A percentile compares a stretch with the other conserved stretches of the same genome.
These are phyloP conservation scores for Drosophila villosipedis DNA, from an alignment of 2,888 invertebrate species.

Conservation along the genomic window DNA sequence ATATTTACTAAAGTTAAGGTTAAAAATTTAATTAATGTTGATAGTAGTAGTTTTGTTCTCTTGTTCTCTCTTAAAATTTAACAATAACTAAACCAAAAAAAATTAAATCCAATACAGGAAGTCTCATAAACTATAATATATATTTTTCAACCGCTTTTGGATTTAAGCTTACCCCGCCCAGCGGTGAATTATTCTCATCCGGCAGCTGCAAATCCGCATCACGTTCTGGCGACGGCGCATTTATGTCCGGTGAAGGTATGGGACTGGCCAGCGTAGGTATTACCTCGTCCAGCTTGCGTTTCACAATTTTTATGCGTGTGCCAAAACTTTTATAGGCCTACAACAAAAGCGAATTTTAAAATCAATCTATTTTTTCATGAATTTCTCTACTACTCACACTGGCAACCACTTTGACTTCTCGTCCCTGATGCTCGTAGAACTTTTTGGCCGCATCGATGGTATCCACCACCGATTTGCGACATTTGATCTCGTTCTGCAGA, in stretches of 20 bases:
- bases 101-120: neutral
- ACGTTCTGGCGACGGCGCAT: slow-evolving; percentile 92
- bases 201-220: slow-evolving; percentile 93
- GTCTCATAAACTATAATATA: neutral
- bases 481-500: slow-evolving; percentile 92
- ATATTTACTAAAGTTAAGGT: neutral
- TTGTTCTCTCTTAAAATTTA: neutral
- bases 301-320: slow-evolving; percentile 92
- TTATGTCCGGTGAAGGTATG: slow-evolving; percentile 87
- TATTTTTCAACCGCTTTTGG: neutral
- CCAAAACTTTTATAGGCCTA: slow-evolving; percentile 98
- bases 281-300: slow-evolving; percentile 94
- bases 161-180: slow-evolving; percentile 67
- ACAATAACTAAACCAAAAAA: neutral
- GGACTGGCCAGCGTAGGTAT: slow-evolving; percentile 90
- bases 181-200: slow-evolving; percentile 84
- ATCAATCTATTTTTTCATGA: neutral
- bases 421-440: slow-evolving; percentile 95
- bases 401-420: slow-evolving; percentile 97
- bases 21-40: neutral
- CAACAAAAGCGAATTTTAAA: neutral
- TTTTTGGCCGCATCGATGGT: slow-evolving; percentile 92
- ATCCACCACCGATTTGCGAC: slow-evolving; percentile 91
- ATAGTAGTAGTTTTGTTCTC: neutral
- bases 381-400: slow-evolving; percentile 89